Evolutionary conservation across 2,888 invertebrate species (phyloP), one percentile per base, ranked within the genome.

Genomic region (Perizoma affinitatum): DNA sequence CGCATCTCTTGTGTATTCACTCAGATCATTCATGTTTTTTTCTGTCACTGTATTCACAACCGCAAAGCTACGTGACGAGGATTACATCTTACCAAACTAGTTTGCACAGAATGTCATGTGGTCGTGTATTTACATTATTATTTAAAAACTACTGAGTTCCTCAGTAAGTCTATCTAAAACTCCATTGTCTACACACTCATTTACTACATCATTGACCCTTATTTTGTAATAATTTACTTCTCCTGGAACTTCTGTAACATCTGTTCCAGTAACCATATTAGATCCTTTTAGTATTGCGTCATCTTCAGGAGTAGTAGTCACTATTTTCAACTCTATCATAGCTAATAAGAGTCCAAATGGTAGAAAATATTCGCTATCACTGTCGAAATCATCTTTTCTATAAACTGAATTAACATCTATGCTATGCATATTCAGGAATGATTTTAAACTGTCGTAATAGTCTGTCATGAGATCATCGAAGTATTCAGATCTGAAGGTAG

Each of bases 191-290:
- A 75, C 58, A 38, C 79, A 79, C 62, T 91, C 89, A 8, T 75
- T 70, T 0, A 89, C 81, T 0, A 87, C 79, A 73, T 89, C 88
- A 64, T 90, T 87, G 0, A 90, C 75, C 75, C 82, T 82, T 8
- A 67, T 53, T 68, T 75, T 73, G 47, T 81, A 80, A 9, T 82
- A 66, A 22, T 74, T 72, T 50, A 72, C 68, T 63, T 78, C 78
- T 38, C 68, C 71, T 4, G 72, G 67, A 5, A 69, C 60, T 55
- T 72, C 72, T 6, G 51, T 33, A 10, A 56, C 34, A 56, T 76
- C 69, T 34, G 64, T 47, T 40, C 72, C 74, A 4, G 79, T 63
- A 4, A 67, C 64, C 40, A 73, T 44, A 36, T 67, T 72, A n/a
- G 75, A 70, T 38, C 68, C 76, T 58, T 67, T 76, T 0, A 76